A percentile compares a stretch with the other conserved stretches of the same genome.
phyloP scores from a whole-genome alignment of 1,140 invertebrate genomes.

The Ceratosolen solmsi region DNA sequence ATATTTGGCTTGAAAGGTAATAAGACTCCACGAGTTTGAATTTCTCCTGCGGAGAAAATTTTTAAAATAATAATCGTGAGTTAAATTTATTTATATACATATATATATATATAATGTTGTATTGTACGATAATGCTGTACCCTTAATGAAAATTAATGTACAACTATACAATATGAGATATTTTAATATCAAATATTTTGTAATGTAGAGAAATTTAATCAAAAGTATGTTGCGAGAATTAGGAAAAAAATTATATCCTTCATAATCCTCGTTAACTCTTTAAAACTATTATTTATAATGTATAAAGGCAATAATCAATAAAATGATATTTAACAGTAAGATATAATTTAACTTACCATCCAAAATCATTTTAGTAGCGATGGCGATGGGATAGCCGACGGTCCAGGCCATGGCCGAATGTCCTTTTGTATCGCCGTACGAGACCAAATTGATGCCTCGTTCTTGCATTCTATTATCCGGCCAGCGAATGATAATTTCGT shows the following conservation, averaged over 20 bases:
- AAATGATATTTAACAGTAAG: neutral
- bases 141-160: no score
- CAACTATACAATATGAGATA: no score
- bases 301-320: neutral
- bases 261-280: no score
- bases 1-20: constrained; percentile 92
- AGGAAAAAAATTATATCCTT: no score
- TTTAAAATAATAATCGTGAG: neutral
- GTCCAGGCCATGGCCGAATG: constrained; percentile 98
- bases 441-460: constrained; percentile 92
- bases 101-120: no score
- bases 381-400: constrained; percentile 96
- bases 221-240: no score
- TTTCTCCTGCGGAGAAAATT: constrained; percentile 83
- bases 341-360: constrained; percentile 84
- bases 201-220: no score
- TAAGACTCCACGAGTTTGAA: constrained; percentile 94
- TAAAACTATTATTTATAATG: no score
- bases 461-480: constrained; percentile 88
- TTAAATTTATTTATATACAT: neutral
- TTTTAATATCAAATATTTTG: no score
- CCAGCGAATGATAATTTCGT: constrained; percentile 94
- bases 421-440: constrained; percentile 88
- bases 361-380: constrained; percentile 97
- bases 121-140: no score